Percentiles rank a stretch among this genome's conserved stretches.
Conservation (phyloP, 1,140 invertebrate species). For the Dendroctonus ponderosae region DNA sequence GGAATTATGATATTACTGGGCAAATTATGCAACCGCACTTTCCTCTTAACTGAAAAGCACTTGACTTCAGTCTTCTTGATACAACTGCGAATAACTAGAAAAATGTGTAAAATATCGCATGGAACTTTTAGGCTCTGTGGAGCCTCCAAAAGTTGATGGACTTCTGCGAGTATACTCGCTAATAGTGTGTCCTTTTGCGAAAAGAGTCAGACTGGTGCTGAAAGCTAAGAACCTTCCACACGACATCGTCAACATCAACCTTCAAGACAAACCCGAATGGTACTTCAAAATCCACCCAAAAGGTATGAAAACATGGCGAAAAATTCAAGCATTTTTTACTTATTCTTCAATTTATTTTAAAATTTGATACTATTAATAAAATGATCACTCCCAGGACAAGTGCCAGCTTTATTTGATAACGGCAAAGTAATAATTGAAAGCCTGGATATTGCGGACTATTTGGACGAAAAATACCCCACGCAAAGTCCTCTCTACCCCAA, state of each 20-base stretch:
- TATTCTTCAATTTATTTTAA: not conserved
- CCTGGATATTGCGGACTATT: conserved; percentile 72
- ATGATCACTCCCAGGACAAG: conserved; percentile 59
- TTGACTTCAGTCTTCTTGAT: too few species aligned
- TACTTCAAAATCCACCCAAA: conserved; percentile 61
- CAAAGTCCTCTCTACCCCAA: conserved; percentile 64
- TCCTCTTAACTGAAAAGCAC: too few species aligned
- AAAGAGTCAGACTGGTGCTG: conserved; percentile 77
- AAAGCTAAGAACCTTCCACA: conserved; percentile 82
- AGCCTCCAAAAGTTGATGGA: conserved; percentile 62
- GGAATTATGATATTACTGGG: too few species aligned
- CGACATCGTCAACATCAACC: conserved; percentile 82
- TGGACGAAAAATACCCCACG: conserved; percentile 75
- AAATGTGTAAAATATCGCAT: too few species aligned
- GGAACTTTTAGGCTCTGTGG: conserved; percentile 56
- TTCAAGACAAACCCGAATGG: conserved; percentile 81
- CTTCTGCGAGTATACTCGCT: conserved; percentile 81
- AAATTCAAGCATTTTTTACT: not conserved
- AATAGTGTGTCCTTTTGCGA: conserved; percentile 87
- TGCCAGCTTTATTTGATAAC: conserved; percentile 72
- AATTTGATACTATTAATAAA: too few species aligned
- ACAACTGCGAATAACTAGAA: too few species aligned
- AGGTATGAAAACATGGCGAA: conserved; percentile 31
- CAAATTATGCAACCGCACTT: too few species aligned
- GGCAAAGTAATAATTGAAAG: conserved; percentile 51